Base-by-base conservation (phyloP, 2,888 invertebrate genomes). In the Cephalotes varians region DNA sequence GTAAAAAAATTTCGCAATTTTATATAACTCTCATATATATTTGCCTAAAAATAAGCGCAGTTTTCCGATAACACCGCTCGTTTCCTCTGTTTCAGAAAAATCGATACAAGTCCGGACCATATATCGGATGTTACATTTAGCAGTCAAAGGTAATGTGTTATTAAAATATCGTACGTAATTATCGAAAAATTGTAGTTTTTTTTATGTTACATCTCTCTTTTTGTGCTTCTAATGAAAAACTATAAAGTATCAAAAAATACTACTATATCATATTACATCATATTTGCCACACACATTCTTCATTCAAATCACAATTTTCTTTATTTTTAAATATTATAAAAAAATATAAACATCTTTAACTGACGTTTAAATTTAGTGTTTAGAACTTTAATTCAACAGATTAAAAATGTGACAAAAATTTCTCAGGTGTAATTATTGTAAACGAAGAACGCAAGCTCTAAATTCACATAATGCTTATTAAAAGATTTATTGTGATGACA, bases 111-210 rank as follows among this genome's bases (percentile, higher is more conserved):
- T 71, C 60, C 71, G 60, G 85, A 85, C 49, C 82, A 85, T 82
- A 62, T 82, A 10, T 87, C 82, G n/a, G 92, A 92, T 81, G 87
- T 90, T n/a, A 74, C 86, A 18, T 88, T 92, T 81, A 91, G 88
- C 72, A 90, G 88, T 84, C 91, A 91, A 82, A 92, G 92, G 92
- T 92, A 87, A 88, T 56, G 28, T 7, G 37, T 51, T 9, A 44
- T 69, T 25, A 31, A 3, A 74, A 44, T 76, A 56, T n/a, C 9
- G 51, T 67, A 60, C 51, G 21, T 6, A 44, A 77, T 67, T 34
- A 49, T 82, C 15, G 4, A 58, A 34, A 31, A 25, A 60, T 47
- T 21, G 18, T 21, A 62, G 51, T 49, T n/a, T 49, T n/a, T 47
- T 62, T 47, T 21, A 60, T 2, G 18, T 34, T 47, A 34, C 25